phyloP scores from a whole-genome alignment of 2,888 invertebrate genomes.

The Cetonia aurata region DNA sequence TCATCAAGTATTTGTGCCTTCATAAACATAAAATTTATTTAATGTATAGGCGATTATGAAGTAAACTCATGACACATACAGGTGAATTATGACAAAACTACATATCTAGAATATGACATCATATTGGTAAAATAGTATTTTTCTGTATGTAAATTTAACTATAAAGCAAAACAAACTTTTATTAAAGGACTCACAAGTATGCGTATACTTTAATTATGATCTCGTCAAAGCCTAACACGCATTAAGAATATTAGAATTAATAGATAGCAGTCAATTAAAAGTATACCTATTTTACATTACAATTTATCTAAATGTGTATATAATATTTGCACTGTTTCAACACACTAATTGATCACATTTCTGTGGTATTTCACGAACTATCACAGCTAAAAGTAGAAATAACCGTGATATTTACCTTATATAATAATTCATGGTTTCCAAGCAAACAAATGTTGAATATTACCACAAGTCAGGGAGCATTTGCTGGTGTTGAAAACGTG shows the following conservation, averaged over 20 bases:
- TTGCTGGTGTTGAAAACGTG: too few relatives aligned
- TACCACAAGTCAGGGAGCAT: too few relatives aligned
- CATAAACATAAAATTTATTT: constrained; percentile 12
- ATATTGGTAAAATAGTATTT: constrained; percentile 3
- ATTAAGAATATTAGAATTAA: not conserved
- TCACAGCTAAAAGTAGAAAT: constrained; percentile 10
- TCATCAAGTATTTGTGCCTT: constrained; percentile 4
- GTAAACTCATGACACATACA: constrained; percentile 15
- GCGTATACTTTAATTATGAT: not conserved
- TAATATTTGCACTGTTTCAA: constrained; percentile 18
- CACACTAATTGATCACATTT: constrained; percentile 11
- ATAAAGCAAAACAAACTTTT: too few relatives aligned
- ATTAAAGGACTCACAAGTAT: too few relatives aligned
- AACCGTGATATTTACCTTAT: constrained; percentile 17
- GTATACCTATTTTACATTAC: not conserved
- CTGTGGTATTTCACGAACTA: constrained; percentile 23
- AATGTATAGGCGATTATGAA: constrained; percentile 18
- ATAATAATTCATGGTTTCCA: constrained; percentile 17
- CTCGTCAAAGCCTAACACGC: not conserved
- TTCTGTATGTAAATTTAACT: too few relatives aligned
- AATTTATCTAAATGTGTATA: not conserved
- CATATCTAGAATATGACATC: constrained; percentile 9
- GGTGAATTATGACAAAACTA: constrained; percentile 7
- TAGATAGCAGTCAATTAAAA: not conserved
- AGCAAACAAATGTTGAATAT: not conserved